Percentiles rank a stretch among this genome's conserved stretches.
phyloP scores from a whole-genome alignment of 2,113 vertebrate genomes.

The Ochotona curzoniae region DNA sequence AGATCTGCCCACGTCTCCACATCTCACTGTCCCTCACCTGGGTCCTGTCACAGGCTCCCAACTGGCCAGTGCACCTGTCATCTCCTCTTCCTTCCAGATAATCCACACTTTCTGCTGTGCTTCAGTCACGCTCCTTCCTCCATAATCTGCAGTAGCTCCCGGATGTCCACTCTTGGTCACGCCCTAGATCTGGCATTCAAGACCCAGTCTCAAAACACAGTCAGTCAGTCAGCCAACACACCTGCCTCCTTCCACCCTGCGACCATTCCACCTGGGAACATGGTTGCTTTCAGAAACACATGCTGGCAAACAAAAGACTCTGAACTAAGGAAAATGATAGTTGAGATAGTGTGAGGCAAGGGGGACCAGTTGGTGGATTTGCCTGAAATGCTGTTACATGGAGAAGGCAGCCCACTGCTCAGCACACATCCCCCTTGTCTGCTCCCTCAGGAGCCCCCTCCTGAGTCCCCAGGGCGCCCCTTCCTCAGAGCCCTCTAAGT shows the following conservation, averaged over 20 bases:
- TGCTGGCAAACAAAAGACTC: conserved; percentile 13
- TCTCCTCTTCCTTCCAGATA: background rate
- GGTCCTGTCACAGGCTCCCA: background rate
- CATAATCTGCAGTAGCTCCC: background rate
- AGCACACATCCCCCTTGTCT: background rate
- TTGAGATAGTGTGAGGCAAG: background rate
- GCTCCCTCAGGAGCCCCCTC: background rate
- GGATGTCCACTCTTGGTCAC: background rate
- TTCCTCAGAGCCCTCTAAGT: background rate
- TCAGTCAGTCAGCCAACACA: background rate
- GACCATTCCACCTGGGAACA: background rate
- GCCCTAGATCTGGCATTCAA: background rate
- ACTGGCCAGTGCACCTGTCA: background rate
- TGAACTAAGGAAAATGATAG: background rate
- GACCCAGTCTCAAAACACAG: background rate
- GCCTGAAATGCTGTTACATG: background rate
- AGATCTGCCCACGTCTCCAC: background rate
- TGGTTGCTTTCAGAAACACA: background rate
- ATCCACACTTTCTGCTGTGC: background rate
- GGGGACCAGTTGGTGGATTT: background rate
- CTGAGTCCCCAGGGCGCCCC: background rate
- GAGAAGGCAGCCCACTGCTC: background rate
- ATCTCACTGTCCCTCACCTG: background rate
- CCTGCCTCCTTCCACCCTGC: no score
- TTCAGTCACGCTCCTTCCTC: background rate